A percentile compares a stretch with the other conserved stretches of the same genome.
These are phyloP conservation scores for Archips crataeganus DNA, from an alignment of 2,888 invertebrate species.

Conservation along the genomic window DNA sequence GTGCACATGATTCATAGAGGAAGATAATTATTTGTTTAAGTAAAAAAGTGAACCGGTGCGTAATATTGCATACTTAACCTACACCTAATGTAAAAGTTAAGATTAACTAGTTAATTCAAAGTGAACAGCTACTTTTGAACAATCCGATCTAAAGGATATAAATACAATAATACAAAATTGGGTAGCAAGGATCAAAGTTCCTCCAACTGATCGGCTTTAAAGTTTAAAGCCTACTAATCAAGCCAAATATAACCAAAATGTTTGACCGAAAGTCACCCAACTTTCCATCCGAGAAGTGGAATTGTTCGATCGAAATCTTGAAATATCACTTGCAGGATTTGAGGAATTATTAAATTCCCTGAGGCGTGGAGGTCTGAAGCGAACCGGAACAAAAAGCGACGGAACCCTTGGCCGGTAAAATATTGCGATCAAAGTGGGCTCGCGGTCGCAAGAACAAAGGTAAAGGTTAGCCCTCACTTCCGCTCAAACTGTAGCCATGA, in stretches of 20 bases:
- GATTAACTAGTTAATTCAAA: no score
- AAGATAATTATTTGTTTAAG: not conserved
- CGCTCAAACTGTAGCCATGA: conserved; percentile 24
- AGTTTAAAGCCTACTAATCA: conserved; percentile 38
- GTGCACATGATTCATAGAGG: not conserved
- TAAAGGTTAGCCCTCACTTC: conserved; percentile 38
- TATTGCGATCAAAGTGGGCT: conserved; percentile 65
- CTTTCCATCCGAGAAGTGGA: conserved; percentile 48
- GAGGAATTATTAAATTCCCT: conserved; percentile 63
- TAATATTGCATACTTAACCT: no score
- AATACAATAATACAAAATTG: conserved; percentile 9
- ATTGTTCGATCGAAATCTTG: conserved; percentile 55
- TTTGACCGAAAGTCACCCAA: conserved; percentile 48
- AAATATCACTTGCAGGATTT: conserved; percentile 66
- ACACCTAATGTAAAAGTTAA: no score
- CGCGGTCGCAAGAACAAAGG: conserved; percentile 55
- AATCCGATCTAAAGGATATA: not conserved
- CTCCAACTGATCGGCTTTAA: conserved; percentile 34
- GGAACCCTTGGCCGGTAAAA: conserved; percentile 54
- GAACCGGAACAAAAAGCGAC: conserved; percentile 60
- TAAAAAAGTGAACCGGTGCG: not conserved
- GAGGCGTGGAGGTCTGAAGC: conserved; percentile 59
- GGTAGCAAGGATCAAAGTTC: conserved; percentile 23
- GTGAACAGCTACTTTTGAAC: not conserved
- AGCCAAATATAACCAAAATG: conserved; percentile 38